These are phyloP conservation scores for Danio aesculapii DNA, from an alignment of 2,797 vertebrate species.

Conservation along the genomic window DNA sequence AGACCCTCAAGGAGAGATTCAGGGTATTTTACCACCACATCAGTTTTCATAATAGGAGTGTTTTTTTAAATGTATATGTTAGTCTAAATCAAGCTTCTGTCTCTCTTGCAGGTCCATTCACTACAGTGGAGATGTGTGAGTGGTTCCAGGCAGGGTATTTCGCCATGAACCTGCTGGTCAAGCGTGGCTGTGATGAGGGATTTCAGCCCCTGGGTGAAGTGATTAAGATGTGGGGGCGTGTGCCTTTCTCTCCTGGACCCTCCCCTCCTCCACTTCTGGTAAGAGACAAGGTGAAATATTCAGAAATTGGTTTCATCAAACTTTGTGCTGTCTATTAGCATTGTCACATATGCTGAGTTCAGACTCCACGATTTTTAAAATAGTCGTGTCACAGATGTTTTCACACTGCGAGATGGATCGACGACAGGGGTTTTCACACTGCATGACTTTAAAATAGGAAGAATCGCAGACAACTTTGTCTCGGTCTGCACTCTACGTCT, in stretches of 20 bases:
- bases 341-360: too few relatives aligned
- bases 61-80: background rate
- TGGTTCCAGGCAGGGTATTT: conserved; percentile 95
- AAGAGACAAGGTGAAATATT: conserved; percentile 61
- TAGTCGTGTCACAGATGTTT: too few relatives aligned
- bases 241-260: conserved; percentile 90
- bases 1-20: conserved; percentile 92
- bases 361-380: too few relatives aligned
- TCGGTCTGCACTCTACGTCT: too few relatives aligned
- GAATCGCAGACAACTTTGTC: too few relatives aligned
- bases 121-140: conserved; percentile 92
- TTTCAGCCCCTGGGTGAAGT: conserved; percentile 93
- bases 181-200: conserved; percentile 91
- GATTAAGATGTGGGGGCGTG: conserved; percentile 95
- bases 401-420: too few relatives aligned
- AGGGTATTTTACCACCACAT: conserved; percentile 75
- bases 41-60: background rate
- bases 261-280: conserved; percentile 92
- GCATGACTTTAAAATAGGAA: too few relatives aligned
- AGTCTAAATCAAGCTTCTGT: background rate
- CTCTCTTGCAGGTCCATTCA: conserved; percentile 84
- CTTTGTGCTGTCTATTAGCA: background rate
- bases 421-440: too few relatives aligned
- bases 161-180: conserved; percentile 90
- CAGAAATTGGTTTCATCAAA: background rate